Evolutionary conservation across 2,888 invertebrate species (phyloP).

Genomic region (Pyrocoelia pectoralis): DNA sequence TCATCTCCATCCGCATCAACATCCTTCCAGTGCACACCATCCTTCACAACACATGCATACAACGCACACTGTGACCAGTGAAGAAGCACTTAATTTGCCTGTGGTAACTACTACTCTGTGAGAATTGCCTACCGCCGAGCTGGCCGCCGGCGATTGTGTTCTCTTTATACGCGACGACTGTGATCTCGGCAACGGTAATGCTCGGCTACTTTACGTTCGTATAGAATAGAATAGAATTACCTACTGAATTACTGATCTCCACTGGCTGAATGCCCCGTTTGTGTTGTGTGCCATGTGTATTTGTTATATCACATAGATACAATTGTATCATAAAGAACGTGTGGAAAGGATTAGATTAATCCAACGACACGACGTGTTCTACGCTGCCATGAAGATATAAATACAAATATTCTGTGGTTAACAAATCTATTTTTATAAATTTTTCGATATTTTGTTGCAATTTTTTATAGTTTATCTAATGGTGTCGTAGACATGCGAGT

Average conservation of each 20-base stretch:
- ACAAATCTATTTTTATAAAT: slow-evolving; percentile 57
- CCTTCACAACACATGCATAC: slow-evolving; percentile 51
- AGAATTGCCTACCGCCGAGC: slow-evolving; percentile 65
- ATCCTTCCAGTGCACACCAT: slow-evolving; percentile 54
- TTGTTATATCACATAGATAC: slow-evolving; percentile 38
- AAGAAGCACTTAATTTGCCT: slow-evolving; percentile 56
- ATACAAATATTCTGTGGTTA: slow-evolving; percentile 32
- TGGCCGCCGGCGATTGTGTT: slow-evolving; percentile 61
- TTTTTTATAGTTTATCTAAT: slow-evolving; percentile 55
- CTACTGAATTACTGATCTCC: slow-evolving; percentile 48
- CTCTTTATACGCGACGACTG: slow-evolving; percentile 60
- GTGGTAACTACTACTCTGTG: slow-evolving; percentile 63
- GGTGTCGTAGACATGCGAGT: slow-evolving; percentile 47
- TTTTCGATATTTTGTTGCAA: slow-evolving; percentile 53
- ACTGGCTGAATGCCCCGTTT: slow-evolving; percentile 46
- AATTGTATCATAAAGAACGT: slow-evolving; percentile 24
- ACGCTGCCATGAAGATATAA: slow-evolving; percentile 50
- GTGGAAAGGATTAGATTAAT: slow-evolving; percentile 33
- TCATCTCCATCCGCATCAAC: slow-evolving; percentile 58
- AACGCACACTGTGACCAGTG: slow-evolving; percentile 54
- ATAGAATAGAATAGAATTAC: slow-evolving; percentile 53
- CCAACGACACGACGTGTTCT: slow-evolving; percentile 35
- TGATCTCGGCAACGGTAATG: slow-evolving; percentile 59
- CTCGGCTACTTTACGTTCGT: slow-evolving; percentile 59
- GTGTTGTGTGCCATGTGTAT: slow-evolving; percentile 48